Base-by-base conservation (phyloP, 2,888 invertebrate genomes). In the Eilema caniola region DNA sequence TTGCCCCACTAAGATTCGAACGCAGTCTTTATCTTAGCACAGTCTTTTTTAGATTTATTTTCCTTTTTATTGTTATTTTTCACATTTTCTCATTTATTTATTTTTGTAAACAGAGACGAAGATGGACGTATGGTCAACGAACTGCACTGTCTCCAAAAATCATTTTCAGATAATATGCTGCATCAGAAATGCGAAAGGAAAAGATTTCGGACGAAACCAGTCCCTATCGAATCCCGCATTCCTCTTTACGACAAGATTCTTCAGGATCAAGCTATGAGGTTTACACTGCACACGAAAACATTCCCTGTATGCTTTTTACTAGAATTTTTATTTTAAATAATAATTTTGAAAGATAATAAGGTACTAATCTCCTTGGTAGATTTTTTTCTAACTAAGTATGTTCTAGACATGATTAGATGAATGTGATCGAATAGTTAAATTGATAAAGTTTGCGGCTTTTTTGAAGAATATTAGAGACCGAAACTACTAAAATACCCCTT, bases 241-340 rank as follows among this genome's bases (percentile, higher is more conserved):
- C 97, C 97, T 0, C 93, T 97, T 23, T 97, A 97, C 82, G 96
- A 97, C 84, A 97, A 97, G 93, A 96, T 97, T 75, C 92, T 97
- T 83, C 96, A 96, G 76, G 97, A 97, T 74, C 97, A 97, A 89
- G 97, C 97, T 86, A 96, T 96, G 94, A 96, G 97, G 97, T 97
- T 90, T 75, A 80, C 78, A 79, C 74, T 74, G 70, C 81, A 78
- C 84, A 80, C 80, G 81, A 80, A 75, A 75, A 66, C 37, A 69
- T 75, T 81, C 75, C 73, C 84, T 84, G 89, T 89, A 89, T 84
- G 90, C 90, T 90, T 89, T 66, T 87, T 88, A 82, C 12, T 65
- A 70, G 73, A 76, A 69, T 69, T 69, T 78, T 78, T 56, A 20
- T 53, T 53, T 53, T n/a, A 10, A 53, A 53, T 7, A 20, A n/a